Percentiles rank a stretch among this genome's conserved stretches.
Evolutionary conservation across 92 coral and sea anemone species (phyloP).

Genomic region (Epizoanthus stellaris): DNA sequence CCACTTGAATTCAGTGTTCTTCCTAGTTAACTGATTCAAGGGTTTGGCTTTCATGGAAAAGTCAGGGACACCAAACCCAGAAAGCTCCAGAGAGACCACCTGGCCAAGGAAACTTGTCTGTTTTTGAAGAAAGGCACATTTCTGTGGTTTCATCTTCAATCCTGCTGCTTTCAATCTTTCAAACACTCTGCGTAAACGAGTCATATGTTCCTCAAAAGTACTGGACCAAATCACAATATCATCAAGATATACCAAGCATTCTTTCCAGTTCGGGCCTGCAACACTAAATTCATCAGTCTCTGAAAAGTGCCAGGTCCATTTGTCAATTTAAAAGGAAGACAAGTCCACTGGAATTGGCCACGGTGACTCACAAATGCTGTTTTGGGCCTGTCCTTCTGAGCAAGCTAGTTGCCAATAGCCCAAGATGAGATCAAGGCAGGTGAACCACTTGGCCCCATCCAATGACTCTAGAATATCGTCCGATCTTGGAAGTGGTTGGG

Average conservation of each 20-base stretch:
- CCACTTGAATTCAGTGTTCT: slow-evolving; percentile 32
- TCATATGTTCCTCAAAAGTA: slow-evolving; percentile 47
- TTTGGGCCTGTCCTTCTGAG: slow-evolving; percentile 21
- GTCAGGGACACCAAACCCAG: slow-evolving; percentile 2
- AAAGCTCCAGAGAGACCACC: slow-evolving; percentile 40
- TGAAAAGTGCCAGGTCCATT: slow-evolving; percentile 54
- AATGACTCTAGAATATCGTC: slow-evolving; percentile 43
- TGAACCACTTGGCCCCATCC: slow-evolving; percentile 33
- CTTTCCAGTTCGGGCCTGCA: slow-evolving; percentile 41
- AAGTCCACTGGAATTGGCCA: slow-evolving; percentile 47
- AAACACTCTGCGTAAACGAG: slow-evolving; percentile 24
- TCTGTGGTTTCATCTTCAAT: slow-evolving; percentile 42
- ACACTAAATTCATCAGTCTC: slow-evolving; percentile 46
- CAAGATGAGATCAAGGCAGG: slow-evolving; percentile 20
- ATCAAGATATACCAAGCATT: slow-evolving; percentile 58
- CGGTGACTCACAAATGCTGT: slow-evolving; percentile 36
- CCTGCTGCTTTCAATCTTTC: slow-evolving; percentile 42
- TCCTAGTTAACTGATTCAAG: slow-evolving; percentile 27
- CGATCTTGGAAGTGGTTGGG: slow-evolving; percentile 45
- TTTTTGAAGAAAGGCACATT: slow-evolving; percentile 46
- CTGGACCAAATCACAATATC: slow-evolving; percentile 52
- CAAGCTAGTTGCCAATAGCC: slow-evolving; percentile 41
- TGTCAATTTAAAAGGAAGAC: slow-evolving; percentile 48
- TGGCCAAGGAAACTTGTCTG: slow-evolving; percentile 45
- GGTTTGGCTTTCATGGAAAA: slow-evolving; percentile 11